Evolutionary conservation across 2,888 invertebrate species (phyloP).

Genomic region (Sminthurinus aureus): DNA sequence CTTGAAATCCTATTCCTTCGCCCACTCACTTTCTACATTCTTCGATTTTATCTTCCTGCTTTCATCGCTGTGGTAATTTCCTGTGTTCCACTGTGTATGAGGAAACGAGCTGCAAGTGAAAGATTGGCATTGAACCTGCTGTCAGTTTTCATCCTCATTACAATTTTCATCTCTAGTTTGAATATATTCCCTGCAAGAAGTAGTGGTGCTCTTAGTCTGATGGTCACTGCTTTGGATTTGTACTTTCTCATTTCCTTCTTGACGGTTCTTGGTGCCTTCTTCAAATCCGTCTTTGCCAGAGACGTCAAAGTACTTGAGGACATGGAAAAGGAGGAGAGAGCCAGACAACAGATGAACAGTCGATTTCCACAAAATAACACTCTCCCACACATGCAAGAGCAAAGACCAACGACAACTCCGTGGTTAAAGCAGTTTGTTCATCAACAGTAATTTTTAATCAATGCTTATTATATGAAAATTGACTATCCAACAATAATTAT

Average conservation of each 20-base stretch:
- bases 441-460: not conserved
- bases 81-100: not conserved
- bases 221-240: not conserved
- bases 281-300: not conserved
- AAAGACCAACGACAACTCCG: not conserved
- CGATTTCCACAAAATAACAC: not conserved
- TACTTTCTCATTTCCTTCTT: not conserved
- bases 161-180: not conserved
- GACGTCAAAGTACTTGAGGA: not conserved
- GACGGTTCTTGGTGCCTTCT: not conserved
- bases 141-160: not conserved
- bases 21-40: not conserved
- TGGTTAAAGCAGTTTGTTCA: not conserved
- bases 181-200: not conserved
- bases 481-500: no score
- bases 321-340: not conserved
- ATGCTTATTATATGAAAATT: no score
- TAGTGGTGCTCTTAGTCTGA: not conserved
- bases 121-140: not conserved
- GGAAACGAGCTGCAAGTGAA: not conserved
- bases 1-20: not conserved
- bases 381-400: not conserved
- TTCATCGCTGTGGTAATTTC: not conserved
- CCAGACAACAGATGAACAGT: not conserved
- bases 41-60: not conserved